Percentiles rank a stretch among this genome's conserved stretches.
Evolutionary conservation across 2,113 vertebrate species (phyloP).

Genomic region (Lutjanus erythropterus): DNA sequence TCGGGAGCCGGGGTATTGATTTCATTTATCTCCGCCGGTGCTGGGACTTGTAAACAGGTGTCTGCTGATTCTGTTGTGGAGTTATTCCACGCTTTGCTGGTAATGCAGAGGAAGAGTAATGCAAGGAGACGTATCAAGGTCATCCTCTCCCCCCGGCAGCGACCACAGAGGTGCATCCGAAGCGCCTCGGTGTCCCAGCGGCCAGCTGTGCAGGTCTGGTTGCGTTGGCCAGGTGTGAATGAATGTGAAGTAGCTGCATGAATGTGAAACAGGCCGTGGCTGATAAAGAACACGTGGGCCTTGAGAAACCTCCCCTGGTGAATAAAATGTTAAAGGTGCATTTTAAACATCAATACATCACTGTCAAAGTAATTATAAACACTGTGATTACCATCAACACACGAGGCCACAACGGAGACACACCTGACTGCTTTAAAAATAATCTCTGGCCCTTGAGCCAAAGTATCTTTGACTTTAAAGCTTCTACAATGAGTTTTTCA

Average conservation of each 20-base stretch:
- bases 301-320: slow-evolving; percentile 30
- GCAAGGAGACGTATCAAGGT: slow-evolving; percentile 70
- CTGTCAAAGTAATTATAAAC: slow-evolving; percentile 47
- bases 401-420: slow-evolving; percentile 16
- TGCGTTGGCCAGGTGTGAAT: slow-evolving; percentile 40
- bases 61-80: slow-evolving; percentile 50
- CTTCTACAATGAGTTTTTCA: too few species aligned
- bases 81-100: slow-evolving; percentile 52
- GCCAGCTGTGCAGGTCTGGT: slow-evolving; percentile 46
- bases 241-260: not conserved
- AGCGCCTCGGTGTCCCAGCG: slow-evolving; percentile 2
- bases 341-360: slow-evolving; percentile 50
- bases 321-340: slow-evolving; percentile 26
- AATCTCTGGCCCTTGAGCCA: too few species aligned
- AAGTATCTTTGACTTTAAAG: too few species aligned
- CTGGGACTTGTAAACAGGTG: slow-evolving; percentile 72
- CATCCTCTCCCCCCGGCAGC: slow-evolving; percentile 38
- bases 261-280: slow-evolving; percentile 42
- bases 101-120: slow-evolving; percentile 67
- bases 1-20: slow-evolving; percentile 65
- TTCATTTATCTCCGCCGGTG: slow-evolving; percentile 58
- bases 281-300: slow-evolving; percentile 37
- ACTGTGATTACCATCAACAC: slow-evolving; percentile 27
- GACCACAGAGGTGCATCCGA: slow-evolving; percentile 45
- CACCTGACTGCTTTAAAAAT: not conserved